Conservation (phyloP, 2,888 invertebrate species). For the Amphipoea lucens region DNA sequence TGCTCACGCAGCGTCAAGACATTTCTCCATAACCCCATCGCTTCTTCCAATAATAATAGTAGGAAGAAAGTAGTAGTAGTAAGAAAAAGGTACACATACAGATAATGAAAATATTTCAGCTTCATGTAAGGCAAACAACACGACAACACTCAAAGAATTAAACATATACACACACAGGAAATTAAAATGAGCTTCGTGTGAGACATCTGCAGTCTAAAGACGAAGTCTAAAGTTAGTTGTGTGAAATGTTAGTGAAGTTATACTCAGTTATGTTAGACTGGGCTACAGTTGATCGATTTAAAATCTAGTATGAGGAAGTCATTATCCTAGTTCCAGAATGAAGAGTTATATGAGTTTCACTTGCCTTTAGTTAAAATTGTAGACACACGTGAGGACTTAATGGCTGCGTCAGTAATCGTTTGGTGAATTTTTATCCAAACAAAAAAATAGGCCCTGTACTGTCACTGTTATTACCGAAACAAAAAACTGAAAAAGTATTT, state of each 20-base stretch:
- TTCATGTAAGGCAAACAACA: background rate
- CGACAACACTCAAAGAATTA: background rate
- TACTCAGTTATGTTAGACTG: background rate
- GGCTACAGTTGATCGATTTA: conserved; percentile 22
- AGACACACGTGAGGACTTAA: background rate
- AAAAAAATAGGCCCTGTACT: background rate
- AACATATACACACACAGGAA: background rate
- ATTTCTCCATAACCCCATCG: no score
- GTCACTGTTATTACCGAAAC: background rate
- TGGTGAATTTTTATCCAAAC: background rate
- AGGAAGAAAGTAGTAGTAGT: background rate
- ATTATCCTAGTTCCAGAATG: background rate
- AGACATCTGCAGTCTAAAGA: background rate
- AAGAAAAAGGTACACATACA: background rate
- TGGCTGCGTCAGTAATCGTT: background rate
- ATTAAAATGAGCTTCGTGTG: conserved; percentile 5
- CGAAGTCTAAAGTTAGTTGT: conserved; percentile 23
- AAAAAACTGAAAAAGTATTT: background rate
- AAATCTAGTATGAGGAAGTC: background rate
- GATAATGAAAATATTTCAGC: background rate
- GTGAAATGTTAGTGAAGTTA: conserved; percentile 3
- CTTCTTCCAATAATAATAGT: no score
- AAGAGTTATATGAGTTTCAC: background rate
- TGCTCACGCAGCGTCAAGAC: no score
- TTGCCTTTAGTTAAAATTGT: background rate